Evolutionary conservation across 1,140 invertebrate genomes (phyloP).

Genomic region (Drosophila elegans): DNA sequence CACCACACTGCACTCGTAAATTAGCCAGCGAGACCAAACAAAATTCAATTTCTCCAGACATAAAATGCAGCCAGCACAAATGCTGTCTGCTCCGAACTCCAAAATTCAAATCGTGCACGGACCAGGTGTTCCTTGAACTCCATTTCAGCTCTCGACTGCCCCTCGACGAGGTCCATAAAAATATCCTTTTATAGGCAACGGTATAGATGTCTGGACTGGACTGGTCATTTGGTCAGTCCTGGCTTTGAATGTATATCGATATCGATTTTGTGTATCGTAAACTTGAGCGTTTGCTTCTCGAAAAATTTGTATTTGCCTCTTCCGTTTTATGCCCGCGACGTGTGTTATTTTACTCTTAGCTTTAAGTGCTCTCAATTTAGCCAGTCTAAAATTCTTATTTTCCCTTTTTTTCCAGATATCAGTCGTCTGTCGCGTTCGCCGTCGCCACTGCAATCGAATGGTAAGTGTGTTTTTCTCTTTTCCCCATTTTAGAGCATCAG

Average conservation of each 20-base stretch:
- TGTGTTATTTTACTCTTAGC: conserved; percentile 46
- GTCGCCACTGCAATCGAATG: conserved; percentile 83
- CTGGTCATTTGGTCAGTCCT: conserved; percentile 57
- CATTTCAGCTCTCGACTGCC: neutral
- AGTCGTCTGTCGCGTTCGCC: conserved; percentile 81
- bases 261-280: conserved; percentile 63
- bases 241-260: conserved; percentile 64
- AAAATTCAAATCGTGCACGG: conserved; percentile 62
- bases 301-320: conserved; percentile 11
- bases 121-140: conserved; percentile 62
- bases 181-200: conserved; percentile 75
- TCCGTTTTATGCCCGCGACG: conserved; percentile 55
- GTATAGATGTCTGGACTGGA: conserved; percentile 64
- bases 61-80: conserved; percentile 57
- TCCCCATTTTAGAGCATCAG: conserved; percentile 56
- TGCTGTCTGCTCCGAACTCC: conserved; percentile 31
- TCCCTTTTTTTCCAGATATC: conserved; percentile 69
- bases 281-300: conserved; percentile 22
- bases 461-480: conserved; percentile 61
- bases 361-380: conserved; percentile 46
- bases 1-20: conserved; percentile 40
- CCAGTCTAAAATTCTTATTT: conserved; percentile 34
- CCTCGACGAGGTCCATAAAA: conserved; percentile 60
- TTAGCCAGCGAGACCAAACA: conserved; percentile 29
- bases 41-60: conserved; percentile 32